These are phyloP conservation scores for Chloroclystis v-ata DNA, from an alignment of 2,888 invertebrate genomes.

Conservation along the genomic window DNA sequence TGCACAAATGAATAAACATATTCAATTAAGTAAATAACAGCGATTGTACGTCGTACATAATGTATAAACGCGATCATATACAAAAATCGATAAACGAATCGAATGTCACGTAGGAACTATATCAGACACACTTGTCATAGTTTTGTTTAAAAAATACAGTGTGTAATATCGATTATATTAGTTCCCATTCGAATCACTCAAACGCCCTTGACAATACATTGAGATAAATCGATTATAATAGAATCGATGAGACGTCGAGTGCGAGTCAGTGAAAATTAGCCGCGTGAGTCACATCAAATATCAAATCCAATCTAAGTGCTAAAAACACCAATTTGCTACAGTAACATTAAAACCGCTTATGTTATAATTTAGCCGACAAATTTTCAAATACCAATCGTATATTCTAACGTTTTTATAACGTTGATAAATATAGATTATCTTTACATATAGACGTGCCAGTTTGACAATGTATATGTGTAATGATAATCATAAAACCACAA, in stretches of 20 bases:
- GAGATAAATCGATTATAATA: conserved; percentile 35
- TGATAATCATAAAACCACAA: conserved; percentile 9
- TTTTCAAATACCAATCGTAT: conserved; percentile 9
- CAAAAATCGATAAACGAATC: conserved; percentile 31
- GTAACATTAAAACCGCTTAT: conserved; percentile 17
- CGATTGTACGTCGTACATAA: conserved; percentile 21
- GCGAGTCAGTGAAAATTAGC: conserved; percentile 17
- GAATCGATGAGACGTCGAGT: conserved; percentile 37
- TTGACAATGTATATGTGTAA: conserved; percentile 9
- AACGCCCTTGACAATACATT: conserved; percentile 40
- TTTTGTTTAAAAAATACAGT: conserved; percentile 69
- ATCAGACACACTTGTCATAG: conserved; percentile 62
- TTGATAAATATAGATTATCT: conserved; percentile 4
- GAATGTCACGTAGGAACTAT: conserved; percentile 24
- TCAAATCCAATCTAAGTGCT: conserved; percentile 17
- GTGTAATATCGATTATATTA: conserved; percentile 41
- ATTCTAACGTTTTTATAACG: conserved; percentile 4
- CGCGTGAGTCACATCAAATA: conserved; percentile 10
- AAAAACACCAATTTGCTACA: conserved; percentile 18
- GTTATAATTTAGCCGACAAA: conserved; percentile 14
- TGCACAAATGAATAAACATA: conserved; percentile 40
- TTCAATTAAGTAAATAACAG: conserved; percentile 29
- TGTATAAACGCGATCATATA: conserved; percentile 29
- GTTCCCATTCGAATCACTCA: conserved; percentile 42
- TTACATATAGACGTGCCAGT: conserved; percentile 3